phyloP scores from a whole-genome alignment of 2,888 invertebrate genomes.

The Tipula confusa region DNA sequence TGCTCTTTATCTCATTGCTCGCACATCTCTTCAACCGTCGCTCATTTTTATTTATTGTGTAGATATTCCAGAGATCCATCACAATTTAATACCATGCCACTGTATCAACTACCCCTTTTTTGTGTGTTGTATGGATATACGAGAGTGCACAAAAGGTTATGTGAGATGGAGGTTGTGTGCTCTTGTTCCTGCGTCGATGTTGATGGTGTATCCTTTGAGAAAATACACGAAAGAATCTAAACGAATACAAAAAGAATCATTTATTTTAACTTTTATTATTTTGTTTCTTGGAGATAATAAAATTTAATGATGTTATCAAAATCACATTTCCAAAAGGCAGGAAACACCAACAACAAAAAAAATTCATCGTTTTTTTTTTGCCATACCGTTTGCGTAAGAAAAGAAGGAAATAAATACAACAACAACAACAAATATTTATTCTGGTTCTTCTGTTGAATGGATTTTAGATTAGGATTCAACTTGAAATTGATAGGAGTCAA shows the following conservation, averaged over 20 bases:
- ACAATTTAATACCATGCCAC: background rate
- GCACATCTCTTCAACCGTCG: background rate
- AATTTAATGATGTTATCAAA: conserved; percentile 20
- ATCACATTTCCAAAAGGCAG: background rate
- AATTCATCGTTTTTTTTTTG: background rate
- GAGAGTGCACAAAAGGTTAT: background rate
- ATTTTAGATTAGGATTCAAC: conserved; percentile 20
- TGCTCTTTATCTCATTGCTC: background rate
- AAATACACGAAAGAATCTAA: background rate
- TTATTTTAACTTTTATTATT: conserved; percentile 1
- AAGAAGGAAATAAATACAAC: background rate
- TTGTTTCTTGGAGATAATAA: conserved; percentile 20
- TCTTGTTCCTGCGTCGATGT: background rate
- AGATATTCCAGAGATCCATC: background rate
- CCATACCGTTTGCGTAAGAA: background rate
- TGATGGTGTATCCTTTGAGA: background rate
- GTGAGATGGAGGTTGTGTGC: conserved; percentile 25
- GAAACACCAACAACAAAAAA: background rate
- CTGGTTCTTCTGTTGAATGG: background rate
- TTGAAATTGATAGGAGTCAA: conserved; percentile 3
- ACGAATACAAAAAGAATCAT: background rate
- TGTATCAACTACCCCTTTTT: background rate
- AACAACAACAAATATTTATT: background rate
- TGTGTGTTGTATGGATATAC: no score
- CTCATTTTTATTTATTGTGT: background rate